These are phyloP conservation scores for Drosophila multiciliata DNA, from an alignment of 2,888 invertebrate genomes.

Conservation along the genomic window DNA sequence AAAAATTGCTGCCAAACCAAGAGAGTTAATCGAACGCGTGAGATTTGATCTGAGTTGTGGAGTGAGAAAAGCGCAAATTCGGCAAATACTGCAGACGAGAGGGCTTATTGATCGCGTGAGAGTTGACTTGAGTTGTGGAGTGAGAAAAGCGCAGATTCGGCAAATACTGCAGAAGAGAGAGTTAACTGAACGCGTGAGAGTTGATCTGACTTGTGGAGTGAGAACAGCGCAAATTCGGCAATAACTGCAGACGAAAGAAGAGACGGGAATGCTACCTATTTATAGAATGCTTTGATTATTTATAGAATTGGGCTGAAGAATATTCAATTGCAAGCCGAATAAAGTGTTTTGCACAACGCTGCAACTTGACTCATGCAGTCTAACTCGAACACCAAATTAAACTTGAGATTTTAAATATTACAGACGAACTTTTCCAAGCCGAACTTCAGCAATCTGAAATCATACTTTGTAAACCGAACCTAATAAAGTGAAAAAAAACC, in stretches of 20 bases:
- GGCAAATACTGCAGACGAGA: not conserved
- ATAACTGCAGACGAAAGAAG: slow-evolving; percentile 2
- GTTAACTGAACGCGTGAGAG: slow-evolving; percentile 15
- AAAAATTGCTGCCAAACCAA: slow-evolving; percentile 17
- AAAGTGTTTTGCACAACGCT: not conserved
- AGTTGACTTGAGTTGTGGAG: slow-evolving; percentile 13
- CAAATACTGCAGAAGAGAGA: slow-evolving; percentile 1
- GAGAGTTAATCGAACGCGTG: slow-evolving; percentile 13
- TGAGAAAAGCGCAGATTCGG: not conserved
- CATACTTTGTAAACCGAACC: not conserved
- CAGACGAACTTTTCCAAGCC: not conserved
- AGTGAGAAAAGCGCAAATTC: not conserved
- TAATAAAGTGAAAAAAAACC: not conserved
- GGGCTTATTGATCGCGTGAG: slow-evolving; percentile 15
- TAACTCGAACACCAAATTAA: not conserved
- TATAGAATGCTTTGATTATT: not conserved
- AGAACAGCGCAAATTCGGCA: not conserved
- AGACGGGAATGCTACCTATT: slow-evolving; percentile 3
- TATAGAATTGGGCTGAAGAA: slow-evolving; percentile 9
- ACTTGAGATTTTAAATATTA: not conserved
- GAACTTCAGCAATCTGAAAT: not conserved
- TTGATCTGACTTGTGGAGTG: slow-evolving; percentile 7
- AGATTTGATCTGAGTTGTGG: slow-evolving; percentile 15
- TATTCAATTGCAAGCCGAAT: not conserved
- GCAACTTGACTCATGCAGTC: not conserved